These are phyloP conservation scores for Crossaster papposus DNA, from an alignment of 53 echinoderm and acorn worm species.

Conservation along the genomic window DNA sequence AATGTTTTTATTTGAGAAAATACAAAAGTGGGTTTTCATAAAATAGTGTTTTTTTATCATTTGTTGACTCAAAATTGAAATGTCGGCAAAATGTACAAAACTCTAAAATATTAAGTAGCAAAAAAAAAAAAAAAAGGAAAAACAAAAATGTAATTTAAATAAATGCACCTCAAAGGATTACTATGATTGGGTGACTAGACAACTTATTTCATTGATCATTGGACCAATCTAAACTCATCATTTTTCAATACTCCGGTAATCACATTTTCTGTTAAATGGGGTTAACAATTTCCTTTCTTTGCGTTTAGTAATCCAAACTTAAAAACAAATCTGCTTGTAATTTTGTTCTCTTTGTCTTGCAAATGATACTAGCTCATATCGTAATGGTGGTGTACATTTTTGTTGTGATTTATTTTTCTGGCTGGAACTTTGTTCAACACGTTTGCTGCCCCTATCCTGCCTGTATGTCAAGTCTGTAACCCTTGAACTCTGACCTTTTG, in stretches of 20 bases:
- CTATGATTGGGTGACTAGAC: not conserved
- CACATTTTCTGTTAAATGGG: not conserved
- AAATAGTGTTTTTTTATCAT: no score
- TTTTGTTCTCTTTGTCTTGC: not conserved
- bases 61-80: no score
- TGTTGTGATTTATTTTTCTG: constrained; percentile 25
- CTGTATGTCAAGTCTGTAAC: constrained; percentile 12
- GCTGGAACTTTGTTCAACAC: constrained; percentile 29
- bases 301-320: not conserved
- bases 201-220: not conserved
- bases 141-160: not conserved
- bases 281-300: not conserved
- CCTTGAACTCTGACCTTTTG: constrained; percentile 16
- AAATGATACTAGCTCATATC: not conserved
- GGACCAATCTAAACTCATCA: not conserved
- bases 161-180: not conserved
- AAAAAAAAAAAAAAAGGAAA: not conserved
- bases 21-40: no score
- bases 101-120: not conserved
- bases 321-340: not conserved
- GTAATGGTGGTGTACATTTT: not conserved
- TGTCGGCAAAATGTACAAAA: not conserved
- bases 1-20: no score
- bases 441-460: constrained; percentile 41
- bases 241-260: not conserved